Evolutionary conservation across 2,888 invertebrate species (phyloP).

Genomic region (Chrysomela aeneicollis): DNA sequence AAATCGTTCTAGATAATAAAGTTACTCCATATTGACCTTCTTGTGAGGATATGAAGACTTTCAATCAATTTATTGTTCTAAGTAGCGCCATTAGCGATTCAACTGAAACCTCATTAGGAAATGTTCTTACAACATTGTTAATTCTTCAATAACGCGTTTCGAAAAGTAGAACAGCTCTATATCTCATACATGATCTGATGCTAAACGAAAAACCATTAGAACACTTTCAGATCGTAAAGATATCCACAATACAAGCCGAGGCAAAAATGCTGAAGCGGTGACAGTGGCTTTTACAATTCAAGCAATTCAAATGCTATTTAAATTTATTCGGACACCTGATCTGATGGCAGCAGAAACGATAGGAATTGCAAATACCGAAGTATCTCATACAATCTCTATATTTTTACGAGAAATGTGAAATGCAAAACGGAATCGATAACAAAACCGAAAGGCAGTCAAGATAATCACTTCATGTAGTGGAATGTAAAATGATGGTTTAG

Average conservation of each 20-base stretch:
- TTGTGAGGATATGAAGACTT: too few species aligned
- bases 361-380: constrained; percentile 26
- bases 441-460: constrained; percentile 1
- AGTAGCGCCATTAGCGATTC: too few species aligned
- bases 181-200: background rate
- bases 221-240: constrained; percentile 14
- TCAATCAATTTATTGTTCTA: too few species aligned
- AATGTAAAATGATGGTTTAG: background rate
- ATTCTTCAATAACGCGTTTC: too few species aligned
- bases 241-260: constrained; percentile 15
- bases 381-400: constrained; percentile 17
- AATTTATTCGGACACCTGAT: constrained; percentile 36
- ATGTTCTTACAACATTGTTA: too few species aligned
- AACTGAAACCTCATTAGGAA: too few species aligned
- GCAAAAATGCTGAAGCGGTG: constrained; percentile 7
- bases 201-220: background rate
- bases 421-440: background rate
- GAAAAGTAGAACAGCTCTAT: too few species aligned
- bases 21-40: too few species aligned
- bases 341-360: constrained; percentile 20
- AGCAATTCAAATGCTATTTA: constrained; percentile 24
- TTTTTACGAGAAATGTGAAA: constrained; percentile 17
- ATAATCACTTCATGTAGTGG: constrained; percentile 6
- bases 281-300: constrained; percentile 8
- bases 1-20: too few species aligned